Evolutionary conservation across 2,888 invertebrate genomes (phyloP).

Genomic region (Zonitis immaculata): DNA sequence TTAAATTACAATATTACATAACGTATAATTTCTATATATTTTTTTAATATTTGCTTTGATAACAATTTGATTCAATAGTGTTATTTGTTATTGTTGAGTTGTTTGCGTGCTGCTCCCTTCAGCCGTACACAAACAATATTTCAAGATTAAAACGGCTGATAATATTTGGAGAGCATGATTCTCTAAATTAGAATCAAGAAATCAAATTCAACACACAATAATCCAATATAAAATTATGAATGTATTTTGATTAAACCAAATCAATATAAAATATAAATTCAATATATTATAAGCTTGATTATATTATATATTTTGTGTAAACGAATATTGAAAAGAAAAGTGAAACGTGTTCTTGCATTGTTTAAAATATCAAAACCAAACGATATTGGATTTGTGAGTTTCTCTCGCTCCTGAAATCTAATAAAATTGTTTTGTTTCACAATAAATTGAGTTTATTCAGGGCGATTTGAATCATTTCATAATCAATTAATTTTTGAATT

Average conservation of each 20-base stretch:
- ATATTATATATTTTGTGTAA: not conserved
- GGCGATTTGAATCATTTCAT: too few species aligned
- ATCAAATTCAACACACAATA: not conserved
- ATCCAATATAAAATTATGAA: too few species aligned
- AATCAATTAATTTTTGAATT: too few species aligned
- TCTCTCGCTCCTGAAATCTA: too few species aligned
- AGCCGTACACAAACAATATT: not conserved
- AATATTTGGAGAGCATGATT: not conserved
- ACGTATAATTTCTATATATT: not conserved
- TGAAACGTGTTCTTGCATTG: not conserved
- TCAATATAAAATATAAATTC: too few species aligned
- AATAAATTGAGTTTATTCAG: too few species aligned
- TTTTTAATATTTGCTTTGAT: not conserved
- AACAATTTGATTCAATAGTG: not conserved
- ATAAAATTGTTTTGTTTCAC: too few species aligned
- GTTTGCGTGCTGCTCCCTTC: not conserved
- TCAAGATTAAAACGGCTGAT: not conserved
- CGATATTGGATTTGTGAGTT: too few species aligned
- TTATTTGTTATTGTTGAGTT: not conserved
- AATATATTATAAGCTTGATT: too few species aligned
- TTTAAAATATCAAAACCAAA: not conserved
- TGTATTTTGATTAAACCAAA: too few species aligned
- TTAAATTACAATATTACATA: too few species aligned
- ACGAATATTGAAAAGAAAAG: slow-evolving; percentile 1
- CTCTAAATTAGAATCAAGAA: not conserved